phyloP scores from a whole-genome alignment of 2,888 invertebrate species.

The Folsomia manolachei region DNA sequence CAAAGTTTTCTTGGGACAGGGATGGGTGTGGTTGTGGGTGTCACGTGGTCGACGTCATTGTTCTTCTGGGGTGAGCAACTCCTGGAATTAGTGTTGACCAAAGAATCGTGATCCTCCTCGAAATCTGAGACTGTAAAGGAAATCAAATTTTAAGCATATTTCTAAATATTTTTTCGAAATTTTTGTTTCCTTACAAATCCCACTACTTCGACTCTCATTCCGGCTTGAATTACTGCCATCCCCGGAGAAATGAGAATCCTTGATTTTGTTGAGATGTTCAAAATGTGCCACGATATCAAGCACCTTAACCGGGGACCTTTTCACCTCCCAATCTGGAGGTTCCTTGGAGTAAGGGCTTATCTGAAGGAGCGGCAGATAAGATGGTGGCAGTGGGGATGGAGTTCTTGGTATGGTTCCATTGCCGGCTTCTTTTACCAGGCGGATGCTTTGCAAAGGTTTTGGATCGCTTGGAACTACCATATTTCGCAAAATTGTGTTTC shows the following conservation, averaged over 20 bases:
- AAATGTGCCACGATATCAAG: neutral
- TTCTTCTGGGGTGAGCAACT: neutral
- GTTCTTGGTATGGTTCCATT: neutral
- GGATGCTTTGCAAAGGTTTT: no score
- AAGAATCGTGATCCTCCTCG: neutral
- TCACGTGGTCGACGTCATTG: neutral
- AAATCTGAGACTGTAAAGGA: neutral
- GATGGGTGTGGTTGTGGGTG: no score
- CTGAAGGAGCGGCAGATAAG: neutral
- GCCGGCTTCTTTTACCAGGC: neutral
- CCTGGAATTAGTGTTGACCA: neutral
- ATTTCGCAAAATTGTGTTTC: neutral
- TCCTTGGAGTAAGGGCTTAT: neutral
- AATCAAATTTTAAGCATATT: neutral
- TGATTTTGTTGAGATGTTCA: neutral
- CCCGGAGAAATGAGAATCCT: neutral
- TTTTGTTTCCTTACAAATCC: neutral
- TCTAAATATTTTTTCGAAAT: neutral
- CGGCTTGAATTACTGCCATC: neutral
- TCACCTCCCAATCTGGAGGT: neutral
- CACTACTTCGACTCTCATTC: constrained; percentile 6
- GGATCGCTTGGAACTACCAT: no score
- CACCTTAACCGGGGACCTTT: neutral
- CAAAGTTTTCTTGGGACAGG: no score
- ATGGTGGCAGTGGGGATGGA: neutral